Percentiles rank a stretch among this genome's conserved stretches.
These are phyloP conservation scores for Turritopsis dohrnii DNA, from an alignment of 30 jellyfish, hydroid and myxozoan genomes.

Conservation along the genomic window DNA sequence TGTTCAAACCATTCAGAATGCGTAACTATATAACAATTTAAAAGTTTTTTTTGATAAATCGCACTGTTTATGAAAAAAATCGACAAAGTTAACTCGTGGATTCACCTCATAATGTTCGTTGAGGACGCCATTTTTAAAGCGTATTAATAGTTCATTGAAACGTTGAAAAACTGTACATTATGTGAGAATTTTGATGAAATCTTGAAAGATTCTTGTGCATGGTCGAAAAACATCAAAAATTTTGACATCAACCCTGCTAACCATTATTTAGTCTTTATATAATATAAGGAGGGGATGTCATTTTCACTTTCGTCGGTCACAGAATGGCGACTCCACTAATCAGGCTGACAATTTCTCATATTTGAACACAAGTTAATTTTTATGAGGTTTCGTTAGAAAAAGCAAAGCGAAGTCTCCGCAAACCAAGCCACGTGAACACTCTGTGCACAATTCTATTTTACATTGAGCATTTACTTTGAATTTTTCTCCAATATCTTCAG, in stretches of 20 bases:
- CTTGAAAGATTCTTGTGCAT: not conserved
- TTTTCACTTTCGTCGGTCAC: not conserved
- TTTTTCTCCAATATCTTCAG: not conserved
- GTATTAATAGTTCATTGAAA: not conserved
- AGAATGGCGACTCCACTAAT: not conserved
- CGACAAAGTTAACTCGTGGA: not conserved
- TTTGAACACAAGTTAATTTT: not conserved
- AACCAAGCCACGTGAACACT: not conserved
- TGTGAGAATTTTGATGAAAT: not conserved
- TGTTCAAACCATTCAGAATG: not conserved
- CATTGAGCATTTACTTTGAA: not conserved
- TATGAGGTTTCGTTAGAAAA: not conserved
- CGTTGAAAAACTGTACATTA: not conserved
- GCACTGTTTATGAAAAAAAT: not conserved
- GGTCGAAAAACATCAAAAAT: not conserved
- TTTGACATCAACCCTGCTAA: not conserved
- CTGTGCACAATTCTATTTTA: not conserved
- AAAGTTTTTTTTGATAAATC: not conserved
- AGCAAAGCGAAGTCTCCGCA: not conserved
- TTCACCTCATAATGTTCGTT: not conserved
- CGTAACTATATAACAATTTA: not conserved
- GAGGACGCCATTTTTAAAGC: not conserved
- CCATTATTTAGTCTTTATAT: not conserved
- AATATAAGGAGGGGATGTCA: not conserved
- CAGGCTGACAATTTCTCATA: not conserved